These are phyloP conservation scores for Andinoacara biseriatus DNA, from an alignment of 2,113 vertebrate genomes.

Conservation along the genomic window DNA sequence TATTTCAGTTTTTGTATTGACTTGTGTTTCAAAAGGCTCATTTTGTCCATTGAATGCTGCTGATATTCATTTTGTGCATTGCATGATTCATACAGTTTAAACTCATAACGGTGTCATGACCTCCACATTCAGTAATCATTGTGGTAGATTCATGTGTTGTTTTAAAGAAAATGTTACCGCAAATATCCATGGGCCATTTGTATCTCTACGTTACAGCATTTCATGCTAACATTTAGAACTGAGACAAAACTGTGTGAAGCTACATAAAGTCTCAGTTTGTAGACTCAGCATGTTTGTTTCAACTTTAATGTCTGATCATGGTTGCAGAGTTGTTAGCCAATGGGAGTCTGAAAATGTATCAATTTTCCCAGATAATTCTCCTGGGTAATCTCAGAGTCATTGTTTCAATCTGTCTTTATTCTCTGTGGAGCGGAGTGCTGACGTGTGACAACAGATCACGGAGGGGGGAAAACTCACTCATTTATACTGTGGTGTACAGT, in stretches of 20 bases:
- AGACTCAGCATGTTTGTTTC: conserved; percentile 38
- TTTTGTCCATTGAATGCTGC: not conserved
- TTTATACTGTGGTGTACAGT: conserved; percentile 14
- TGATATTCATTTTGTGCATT: not conserved
- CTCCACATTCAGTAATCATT: not conserved
- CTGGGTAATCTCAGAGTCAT: conserved; percentile 50
- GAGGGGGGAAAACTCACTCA: conserved; percentile 11
- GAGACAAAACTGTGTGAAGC: not conserved
- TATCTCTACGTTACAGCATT: not conserved
- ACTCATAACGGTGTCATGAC: not conserved
- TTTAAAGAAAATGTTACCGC: not conserved
- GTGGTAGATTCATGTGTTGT: not conserved
- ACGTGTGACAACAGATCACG: conserved; percentile 24
- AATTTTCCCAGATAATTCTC: conserved; percentile 25
- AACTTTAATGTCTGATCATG: conserved; percentile 27
- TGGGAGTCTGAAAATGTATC: conserved; percentile 19
- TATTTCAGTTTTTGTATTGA: not conserved
- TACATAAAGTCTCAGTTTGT: not conserved
- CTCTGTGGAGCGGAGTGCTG: conserved; percentile 1
- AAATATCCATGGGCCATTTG: not conserved
- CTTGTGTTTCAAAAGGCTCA: not conserved
- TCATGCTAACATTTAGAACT: not conserved
- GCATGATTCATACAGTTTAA: not conserved
- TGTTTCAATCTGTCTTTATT: conserved; percentile 46
- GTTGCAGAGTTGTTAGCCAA: not conserved